A percentile compares a stretch with the other conserved stretches of the same genome.
Evolutionary conservation across 2,888 invertebrate species (phyloP).

Genomic region (Resseliella maxima): DNA sequence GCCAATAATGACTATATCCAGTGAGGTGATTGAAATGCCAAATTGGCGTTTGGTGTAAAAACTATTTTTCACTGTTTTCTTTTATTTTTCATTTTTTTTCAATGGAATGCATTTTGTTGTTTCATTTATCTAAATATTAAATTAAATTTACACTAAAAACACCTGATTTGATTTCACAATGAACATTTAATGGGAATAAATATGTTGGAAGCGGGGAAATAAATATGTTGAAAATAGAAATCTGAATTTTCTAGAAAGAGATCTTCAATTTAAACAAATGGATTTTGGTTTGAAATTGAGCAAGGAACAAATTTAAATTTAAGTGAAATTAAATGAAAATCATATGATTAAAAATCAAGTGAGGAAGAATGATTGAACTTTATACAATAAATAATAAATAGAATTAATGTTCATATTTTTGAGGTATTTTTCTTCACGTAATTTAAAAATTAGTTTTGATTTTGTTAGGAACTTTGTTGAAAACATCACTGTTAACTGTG

Average conservation of each 20-base stretch:
- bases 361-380: neutral
- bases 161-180: constrained; percentile 27
- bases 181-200: neutral
- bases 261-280: neutral
- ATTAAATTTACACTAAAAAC: constrained; percentile 49
- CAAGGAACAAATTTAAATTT: neutral
- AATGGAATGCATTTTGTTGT: neutral
- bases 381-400: constrained; percentile 39
- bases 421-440: constrained; percentile 46
- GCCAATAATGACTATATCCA: no score
- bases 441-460: neutral
- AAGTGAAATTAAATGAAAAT: neutral
- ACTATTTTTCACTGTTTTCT: no score
- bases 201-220: no score
- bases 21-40: no score
- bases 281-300: neutral
- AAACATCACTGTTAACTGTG: constrained; percentile 16
- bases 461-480: constrained; percentile 49
- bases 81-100: neutral
- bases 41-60: neutral
- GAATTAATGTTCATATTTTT: neutral
- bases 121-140: constrained; percentile 17
- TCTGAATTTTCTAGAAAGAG: neutral
- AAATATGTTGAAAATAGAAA: neutral
- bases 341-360: no score